Evolutionary conservation across 2,888 invertebrate species (phyloP).

Genomic region (Sympetrum striolatum): DNA sequence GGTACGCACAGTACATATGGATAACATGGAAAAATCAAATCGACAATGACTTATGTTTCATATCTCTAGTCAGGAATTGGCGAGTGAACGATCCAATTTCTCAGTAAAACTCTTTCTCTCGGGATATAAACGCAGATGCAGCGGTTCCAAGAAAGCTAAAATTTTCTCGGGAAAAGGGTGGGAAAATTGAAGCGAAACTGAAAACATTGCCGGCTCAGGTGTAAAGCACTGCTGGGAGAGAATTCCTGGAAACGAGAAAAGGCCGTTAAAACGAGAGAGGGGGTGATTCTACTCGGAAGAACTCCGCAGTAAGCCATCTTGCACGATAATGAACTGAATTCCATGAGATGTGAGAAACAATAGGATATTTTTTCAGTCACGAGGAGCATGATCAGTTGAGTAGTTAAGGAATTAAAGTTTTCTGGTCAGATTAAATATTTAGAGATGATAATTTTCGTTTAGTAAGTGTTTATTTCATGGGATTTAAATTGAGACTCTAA

Average conservation of each 20-base stretch:
- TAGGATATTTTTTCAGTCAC: neutral
- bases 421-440: no score
- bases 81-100: no score
- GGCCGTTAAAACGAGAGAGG: constrained; percentile 22
- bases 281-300: neutral
- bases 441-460: no score
- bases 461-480: no score
- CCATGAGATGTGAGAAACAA: neutral
- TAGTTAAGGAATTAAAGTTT: no score
- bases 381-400: no score
- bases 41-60: no score
- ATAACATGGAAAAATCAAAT: no score
- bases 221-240: neutral
- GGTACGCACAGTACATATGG: no score
- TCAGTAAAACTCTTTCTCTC: no score
- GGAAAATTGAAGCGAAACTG: neutral
- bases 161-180: neutral
- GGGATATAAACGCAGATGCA: neutral
- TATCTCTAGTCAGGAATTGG: no score
- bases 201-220: constrained; percentile 16
- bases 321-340: neutral
- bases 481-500: no score
- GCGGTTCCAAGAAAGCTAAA: neutral
- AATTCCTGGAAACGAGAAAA: neutral
- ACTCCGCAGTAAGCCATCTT: neutral